Conservation (phyloP, 1,140 invertebrate genomes). For the Cydia pomonella region DNA sequence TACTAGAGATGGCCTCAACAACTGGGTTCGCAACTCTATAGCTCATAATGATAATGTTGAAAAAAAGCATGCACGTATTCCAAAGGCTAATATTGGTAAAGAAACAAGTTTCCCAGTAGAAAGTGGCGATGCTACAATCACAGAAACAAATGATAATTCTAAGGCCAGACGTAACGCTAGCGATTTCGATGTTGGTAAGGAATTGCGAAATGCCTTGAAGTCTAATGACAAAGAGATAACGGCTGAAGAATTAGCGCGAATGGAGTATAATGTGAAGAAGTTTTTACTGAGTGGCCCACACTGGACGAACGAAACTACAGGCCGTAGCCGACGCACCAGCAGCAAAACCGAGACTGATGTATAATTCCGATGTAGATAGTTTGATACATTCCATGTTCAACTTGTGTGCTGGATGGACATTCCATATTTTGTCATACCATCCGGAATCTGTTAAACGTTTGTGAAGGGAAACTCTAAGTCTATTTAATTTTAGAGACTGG, state of each 20-base stretch:
- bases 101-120: conserved; percentile 75
- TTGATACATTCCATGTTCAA: conserved; percentile 54
- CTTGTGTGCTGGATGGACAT: conserved; percentile 15
- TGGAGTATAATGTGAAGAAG: conserved; percentile 84
- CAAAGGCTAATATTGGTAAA: conserved; percentile 56
- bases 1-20: conserved; percentile 55
- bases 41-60: conserved; percentile 47
- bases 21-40: conserved; percentile 58
- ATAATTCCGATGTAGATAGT: conserved; percentile 63
- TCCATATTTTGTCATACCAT: conserved; percentile 10
- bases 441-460: neutral
- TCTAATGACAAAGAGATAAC: conserved; percentile 66
- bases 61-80: conserved; percentile 42
- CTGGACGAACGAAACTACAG: conserved; percentile 74
- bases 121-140: conserved; percentile 59
- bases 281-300: conserved; percentile 82
- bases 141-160: conserved; percentile 57
- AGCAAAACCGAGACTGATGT: conserved; percentile 82
- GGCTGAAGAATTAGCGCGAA: conserved; percentile 80
- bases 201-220: conserved; percentile 55
- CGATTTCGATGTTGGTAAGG: conserved; percentile 54
- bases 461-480: neutral
- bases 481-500: conserved; percentile 1
- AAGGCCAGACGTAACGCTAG: conserved; percentile 39
- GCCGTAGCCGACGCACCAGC: conserved; percentile 72